phyloP scores from a whole-genome alignment of 2,797 vertebrate species.

The Stomatorhinus walkeri region DNA sequence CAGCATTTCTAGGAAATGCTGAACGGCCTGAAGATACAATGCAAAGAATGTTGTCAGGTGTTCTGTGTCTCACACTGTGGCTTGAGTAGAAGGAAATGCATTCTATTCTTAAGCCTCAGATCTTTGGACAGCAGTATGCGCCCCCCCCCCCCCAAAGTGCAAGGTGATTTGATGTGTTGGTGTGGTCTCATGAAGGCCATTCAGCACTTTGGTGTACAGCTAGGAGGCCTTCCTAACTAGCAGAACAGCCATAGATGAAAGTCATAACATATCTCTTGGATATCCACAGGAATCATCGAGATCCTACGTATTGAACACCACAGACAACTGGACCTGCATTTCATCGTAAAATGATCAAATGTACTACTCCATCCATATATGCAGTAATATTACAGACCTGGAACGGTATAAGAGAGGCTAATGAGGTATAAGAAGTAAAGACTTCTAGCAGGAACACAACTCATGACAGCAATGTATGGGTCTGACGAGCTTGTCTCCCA shows the following conservation, averaged over 20 bases:
- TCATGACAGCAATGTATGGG: background rate
- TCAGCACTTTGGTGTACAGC: conserved; percentile 15
- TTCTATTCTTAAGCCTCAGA: conserved; percentile 69
- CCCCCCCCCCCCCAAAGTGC: conserved; percentile 38
- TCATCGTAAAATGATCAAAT: conserved; percentile 8
- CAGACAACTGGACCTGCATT: background rate
- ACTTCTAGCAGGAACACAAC: background rate
- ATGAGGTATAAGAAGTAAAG: conserved; percentile 29
- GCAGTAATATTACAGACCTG: conserved; percentile 45
- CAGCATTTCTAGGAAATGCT: conserved; percentile 56
- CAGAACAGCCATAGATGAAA: background rate
- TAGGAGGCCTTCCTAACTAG: background rate
- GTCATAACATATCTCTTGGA: background rate
- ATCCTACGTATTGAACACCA: background rate
- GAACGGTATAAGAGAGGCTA: conserved; percentile 43
- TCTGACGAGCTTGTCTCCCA: background rate
- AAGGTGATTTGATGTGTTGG: background rate
- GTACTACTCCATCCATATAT: conserved; percentile 35
- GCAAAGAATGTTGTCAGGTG: conserved; percentile 61
- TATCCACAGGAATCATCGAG: background rate
- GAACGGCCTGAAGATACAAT: conserved; percentile 60
- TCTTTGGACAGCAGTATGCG: conserved; percentile 63
- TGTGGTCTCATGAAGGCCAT: conserved; percentile 9
- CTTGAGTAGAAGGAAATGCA: conserved; percentile 70
- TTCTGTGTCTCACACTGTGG: conserved; percentile 61